Evolutionary conservation across 2,113 vertebrate species (phyloP), one percentile per base, ranked within the genome.

Genomic region (Scophthalmus maximus): DNA sequence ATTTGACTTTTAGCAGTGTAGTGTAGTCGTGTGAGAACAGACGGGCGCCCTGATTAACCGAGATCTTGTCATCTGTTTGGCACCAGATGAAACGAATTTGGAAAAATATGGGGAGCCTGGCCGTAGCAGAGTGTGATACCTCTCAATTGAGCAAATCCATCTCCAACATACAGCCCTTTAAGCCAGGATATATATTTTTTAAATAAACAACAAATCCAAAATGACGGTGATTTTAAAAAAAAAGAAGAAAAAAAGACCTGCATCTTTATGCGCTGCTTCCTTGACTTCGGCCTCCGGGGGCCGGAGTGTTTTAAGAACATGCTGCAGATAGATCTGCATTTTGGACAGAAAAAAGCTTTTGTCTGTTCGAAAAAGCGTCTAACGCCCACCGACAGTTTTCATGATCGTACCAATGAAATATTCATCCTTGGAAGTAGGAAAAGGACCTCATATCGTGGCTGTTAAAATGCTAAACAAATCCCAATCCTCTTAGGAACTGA

Each of bases 391-490:
- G 22, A 64, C 47, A 17, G 15, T 49, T 50, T 55, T 72, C 25
- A 76, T 44, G 44, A 78, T 1, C 25, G 3, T 20, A n/a, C 34
- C 53, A 60, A 18, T 22, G 22, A 55, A 14, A 58, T 42, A 17
- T 11, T 56, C 25, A 14, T 5, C 38, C 44, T 52, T 58, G 22
- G 40, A 25, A 32, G n/a, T n/a, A 8, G 2, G 29, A 36, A 71
- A 62, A 38, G 15, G 17, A 52, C 46, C 12, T 49, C 17, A 26
- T 38, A 68, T 73, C 29, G 57, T 46, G n/a, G 27, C 60, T 30
- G 61, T 53, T 82, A 52, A 75, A 73, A 74, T 70, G 42, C 42
- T 65, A 63, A 76, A 78, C 52, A 75, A 77, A 59, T n/a, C n/a
- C n/a, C 10, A 36, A 11, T 76, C 67, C 57, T 60, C 18, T 66